Percentiles rank a stretch among this genome's conserved stretches.
Conservation (phyloP, 2,888 invertebrate species). For the Phlogophora meticulosa region DNA sequence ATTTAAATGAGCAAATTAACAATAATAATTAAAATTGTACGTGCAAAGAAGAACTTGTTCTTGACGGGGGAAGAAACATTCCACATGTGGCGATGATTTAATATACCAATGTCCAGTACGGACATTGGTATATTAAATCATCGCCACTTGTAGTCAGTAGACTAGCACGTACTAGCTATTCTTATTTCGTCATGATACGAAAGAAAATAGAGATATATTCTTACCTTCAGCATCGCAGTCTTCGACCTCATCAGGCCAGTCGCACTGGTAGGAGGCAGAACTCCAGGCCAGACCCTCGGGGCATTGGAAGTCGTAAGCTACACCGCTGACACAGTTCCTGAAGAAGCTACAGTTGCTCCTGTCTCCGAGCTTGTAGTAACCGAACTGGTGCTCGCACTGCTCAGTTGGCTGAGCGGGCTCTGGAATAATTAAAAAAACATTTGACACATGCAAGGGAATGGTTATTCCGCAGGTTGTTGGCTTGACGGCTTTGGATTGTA, state of each 20-base stretch:
- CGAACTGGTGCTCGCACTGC: constrained; percentile 96
- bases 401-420: constrained; percentile 94
- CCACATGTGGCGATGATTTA: too few species aligned
- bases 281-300: constrained; percentile 96
- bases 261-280: constrained; percentile 94
- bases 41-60: constrained; percentile 11
- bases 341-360: constrained; percentile 94
- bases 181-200: too few species aligned
- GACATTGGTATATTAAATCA: too few species aligned
- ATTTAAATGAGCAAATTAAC: constrained; percentile 24
- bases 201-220: constrained; percentile 4
- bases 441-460: not conserved
- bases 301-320: constrained; percentile 94
- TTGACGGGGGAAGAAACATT: not conserved
- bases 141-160: too few species aligned
- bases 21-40: not conserved
- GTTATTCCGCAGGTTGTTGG: not conserved
- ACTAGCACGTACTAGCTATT: too few species aligned
- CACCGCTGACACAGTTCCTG: constrained; percentile 95
- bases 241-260: constrained; percentile 96
- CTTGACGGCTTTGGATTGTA: too few species aligned
- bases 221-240: constrained; percentile 95
- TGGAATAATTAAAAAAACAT: constrained; percentile 72
- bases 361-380: constrained; percentile 94
- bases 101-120: too few species aligned